Evolutionary conservation across 2,113 vertebrate species (phyloP), one percentile per base, ranked within the genome.

Genomic region (Copsychus sechellarum): DNA sequence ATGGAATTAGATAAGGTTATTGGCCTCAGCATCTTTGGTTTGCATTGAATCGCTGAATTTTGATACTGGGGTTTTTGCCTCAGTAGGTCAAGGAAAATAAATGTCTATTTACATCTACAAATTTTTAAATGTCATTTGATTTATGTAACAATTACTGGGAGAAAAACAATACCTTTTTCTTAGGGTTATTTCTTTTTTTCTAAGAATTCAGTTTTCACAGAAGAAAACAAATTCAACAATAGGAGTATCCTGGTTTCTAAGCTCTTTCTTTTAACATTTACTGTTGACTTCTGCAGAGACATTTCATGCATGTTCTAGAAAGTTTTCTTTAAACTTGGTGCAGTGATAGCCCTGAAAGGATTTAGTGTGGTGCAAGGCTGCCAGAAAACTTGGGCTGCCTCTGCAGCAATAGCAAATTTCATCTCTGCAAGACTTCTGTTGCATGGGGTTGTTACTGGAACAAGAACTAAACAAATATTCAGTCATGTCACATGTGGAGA

Each of bases 371-470:
- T 25, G 36, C 25, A 71, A 38, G 40, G 90, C 57, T 82, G 20
- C 53, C 1, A 25, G 40, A 4, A 24, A 31, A 42, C 71, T 70
- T 51, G 45, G 40, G 22, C 64, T 56, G 24, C 33, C 4, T 3
- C 40, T 56, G 43, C 34, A 43, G 7, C 0, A 0, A 12, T 2
- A 72, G 26, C 57, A 31, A n/a, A 72, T 60, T 0, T 2, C 31
- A 8, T 45, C 51, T 48, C 81, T 47, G 50, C 40, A 50, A 61
- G 70, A 60, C n/a, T 71, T 73, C 69, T 60, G 20, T n/a, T 67
- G n/a, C 5, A 18, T 4, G 2, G 17, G 24, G 16, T 13, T 79
- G 29, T 34, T 80, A 7, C 79, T 65, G 58, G 42, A 77, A 13
- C 45, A 58, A 61, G 66, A 72, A 22, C 12, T 42, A 36, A 72